These are phyloP conservation scores for Leptocoma aspasia DNA, from an alignment of 2,113 vertebrate genomes.

Conservation along the genomic window DNA sequence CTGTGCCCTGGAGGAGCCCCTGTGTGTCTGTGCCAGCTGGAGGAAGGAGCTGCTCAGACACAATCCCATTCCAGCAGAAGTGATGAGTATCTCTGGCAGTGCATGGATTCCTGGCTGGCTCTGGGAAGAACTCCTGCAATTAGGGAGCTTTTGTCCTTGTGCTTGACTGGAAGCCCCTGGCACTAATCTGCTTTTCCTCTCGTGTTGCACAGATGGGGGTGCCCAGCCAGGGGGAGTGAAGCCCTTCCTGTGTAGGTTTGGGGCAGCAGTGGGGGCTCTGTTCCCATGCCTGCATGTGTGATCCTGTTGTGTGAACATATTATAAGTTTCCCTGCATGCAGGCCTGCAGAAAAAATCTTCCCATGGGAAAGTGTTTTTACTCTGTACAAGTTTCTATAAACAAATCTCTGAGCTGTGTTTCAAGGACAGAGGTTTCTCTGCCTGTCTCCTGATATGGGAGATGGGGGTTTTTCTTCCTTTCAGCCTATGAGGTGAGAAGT, in stretches of 20 bases:
- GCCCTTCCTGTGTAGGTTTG: background rate
- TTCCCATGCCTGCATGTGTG: background rate
- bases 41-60: background rate
- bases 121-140: background rate
- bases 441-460: no score
- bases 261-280: background rate
- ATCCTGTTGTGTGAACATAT: no score
- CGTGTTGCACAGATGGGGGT: background rate
- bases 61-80: background rate
- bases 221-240: background rate
- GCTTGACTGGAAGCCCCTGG: background rate
- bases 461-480: no score
- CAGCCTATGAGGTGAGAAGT: no score
- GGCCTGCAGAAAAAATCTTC: no score
- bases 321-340: no score
- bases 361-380: no score
- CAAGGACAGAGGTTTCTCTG: no score
- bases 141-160: background rate
- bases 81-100: background rate
- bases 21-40: background rate
- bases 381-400: no score
- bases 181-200: background rate
- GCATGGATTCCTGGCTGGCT: background rate
- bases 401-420: no score
- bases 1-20: background rate